Evolutionary conservation across 2,113 vertebrate genomes (phyloP), one percentile per base, ranked within the genome.

Genomic region (Halichoerus grypus): DNA sequence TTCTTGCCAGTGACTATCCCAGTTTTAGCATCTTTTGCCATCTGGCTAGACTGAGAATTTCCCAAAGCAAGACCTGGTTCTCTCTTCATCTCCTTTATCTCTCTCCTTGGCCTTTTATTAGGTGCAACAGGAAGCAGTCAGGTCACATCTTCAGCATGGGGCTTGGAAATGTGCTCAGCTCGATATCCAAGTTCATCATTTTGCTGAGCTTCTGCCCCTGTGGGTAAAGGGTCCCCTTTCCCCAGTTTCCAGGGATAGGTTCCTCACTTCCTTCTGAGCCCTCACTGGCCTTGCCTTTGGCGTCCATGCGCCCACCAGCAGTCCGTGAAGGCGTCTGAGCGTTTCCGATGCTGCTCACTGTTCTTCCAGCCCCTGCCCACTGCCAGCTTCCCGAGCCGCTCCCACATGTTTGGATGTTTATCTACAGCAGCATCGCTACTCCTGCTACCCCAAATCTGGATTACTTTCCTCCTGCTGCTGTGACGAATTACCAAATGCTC

Each of bases 261-360:
- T 26, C 81, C 61, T 88, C 28, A 4, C 74, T 76, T 42, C 3
- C 26, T 59, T 26, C 55, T 5, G 6, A 28, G 12, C 13, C 5
- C 26, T 28, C 46, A 18, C 33, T 7, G 14, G 46, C n/a, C 4
- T 71, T 5, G n/a, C 33, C 33, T 61, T 65, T 10, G 22, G 26
- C 5, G 1, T 15, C 55, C 79, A 3, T 1, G 0, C 16, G n/a
- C 59, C 26, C 65, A 7, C 26, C 72, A n/a, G 6, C 31, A 7
- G 24, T 42, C 80, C 55, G 51, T 46, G 36, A 36, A 21, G 39
- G 36, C 21, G 1, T 72, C 69, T 12, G 65, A 24, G 69, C 36
- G 0, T 72, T 39, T 42, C 36, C 1, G 16, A 21, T 22, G 21
- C 69, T 72, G 69, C 69, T 72, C 69, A 4, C 4, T 24, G 21